These are phyloP conservation scores for Polyergus mexicanus DNA, from an alignment of 1,140 invertebrate species.

Conservation along the genomic window DNA sequence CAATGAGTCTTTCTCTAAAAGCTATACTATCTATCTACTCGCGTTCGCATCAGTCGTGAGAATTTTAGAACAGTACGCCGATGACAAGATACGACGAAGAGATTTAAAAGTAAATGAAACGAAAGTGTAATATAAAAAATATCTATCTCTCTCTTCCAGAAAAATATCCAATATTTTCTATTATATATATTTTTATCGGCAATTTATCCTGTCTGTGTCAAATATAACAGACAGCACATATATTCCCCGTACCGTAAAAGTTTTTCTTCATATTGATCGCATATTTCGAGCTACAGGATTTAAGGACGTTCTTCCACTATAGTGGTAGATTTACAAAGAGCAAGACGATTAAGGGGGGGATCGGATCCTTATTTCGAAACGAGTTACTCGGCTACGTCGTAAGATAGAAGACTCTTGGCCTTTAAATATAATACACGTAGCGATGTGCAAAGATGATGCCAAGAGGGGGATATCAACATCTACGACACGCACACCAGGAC, in stretches of 20 bases:
- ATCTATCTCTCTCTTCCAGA: too few species aligned
- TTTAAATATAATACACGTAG: constrained; percentile 35
- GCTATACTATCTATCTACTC: constrained; percentile 38
- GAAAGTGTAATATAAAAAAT: constrained; percentile 14
- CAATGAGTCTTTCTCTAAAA: constrained; percentile 62
- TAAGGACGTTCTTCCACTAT: not conserved
- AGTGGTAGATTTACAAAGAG: not conserved
- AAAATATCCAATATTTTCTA: not conserved
- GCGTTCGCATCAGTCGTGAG: constrained; percentile 31
- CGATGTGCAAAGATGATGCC: constrained; percentile 51
- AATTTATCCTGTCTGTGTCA: not conserved
- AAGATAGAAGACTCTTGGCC: constrained; percentile 51
- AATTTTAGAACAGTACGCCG: constrained; percentile 34
- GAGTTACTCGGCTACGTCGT: not conserved
- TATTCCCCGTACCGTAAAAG: not conserved
- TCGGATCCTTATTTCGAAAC: constrained; percentile 13
- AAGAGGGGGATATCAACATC: constrained; percentile 64
- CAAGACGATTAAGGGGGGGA: constrained; percentile 7
- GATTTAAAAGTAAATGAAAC: not conserved
- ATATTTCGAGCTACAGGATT: not conserved
- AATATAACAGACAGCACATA: not conserved
- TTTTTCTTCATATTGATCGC: not conserved
- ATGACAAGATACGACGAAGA: constrained; percentile 17
- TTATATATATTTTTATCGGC: not conserved
- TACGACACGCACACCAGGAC: constrained; percentile 49